Evolutionary conservation across 2,113 vertebrate species (phyloP).

Genomic region (Hydropotes inermis): DNA sequence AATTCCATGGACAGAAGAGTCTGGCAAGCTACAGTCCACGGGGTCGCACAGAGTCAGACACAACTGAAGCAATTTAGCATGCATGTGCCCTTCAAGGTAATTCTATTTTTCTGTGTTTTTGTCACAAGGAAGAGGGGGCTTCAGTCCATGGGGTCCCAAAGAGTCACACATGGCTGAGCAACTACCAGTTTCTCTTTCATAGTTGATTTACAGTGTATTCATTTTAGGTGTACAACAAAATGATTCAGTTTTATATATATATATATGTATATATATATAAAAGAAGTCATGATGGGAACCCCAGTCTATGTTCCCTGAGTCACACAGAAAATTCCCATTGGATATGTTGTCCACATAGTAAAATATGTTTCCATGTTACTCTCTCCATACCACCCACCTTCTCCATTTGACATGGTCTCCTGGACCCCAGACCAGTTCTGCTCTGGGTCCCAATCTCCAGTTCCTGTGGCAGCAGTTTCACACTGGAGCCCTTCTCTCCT

Average conservation of each 20-base stretch:
- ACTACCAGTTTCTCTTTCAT: not conserved
- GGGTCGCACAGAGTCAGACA: not conserved
- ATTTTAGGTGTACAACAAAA: not conserved
- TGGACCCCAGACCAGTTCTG: not conserved
- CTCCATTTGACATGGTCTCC: not conserved
- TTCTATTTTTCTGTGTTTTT: not conserved
- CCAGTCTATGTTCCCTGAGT: not conserved
- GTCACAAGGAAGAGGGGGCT: not conserved
- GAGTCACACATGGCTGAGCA: rapidly evolving
- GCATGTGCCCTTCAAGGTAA: not conserved
- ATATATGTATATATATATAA: not conserved
- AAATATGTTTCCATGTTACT: not conserved
- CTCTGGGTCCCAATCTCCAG: not conserved
- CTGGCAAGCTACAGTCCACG: not conserved
- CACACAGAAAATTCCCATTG: not conserved
- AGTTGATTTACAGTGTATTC: not conserved
- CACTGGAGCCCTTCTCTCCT: not conserved
- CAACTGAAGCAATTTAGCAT: not conserved
- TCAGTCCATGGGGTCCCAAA: not conserved
- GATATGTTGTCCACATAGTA: not conserved
- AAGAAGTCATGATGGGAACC: not conserved
- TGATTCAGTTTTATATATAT: not conserved
- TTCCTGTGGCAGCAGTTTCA: not conserved
- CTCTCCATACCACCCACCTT: not conserved
- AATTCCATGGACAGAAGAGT: not conserved